Evolutionary conservation across 2,797 vertebrate genomes (phyloP).

Genomic region (Intellagama lesueurii): DNA sequence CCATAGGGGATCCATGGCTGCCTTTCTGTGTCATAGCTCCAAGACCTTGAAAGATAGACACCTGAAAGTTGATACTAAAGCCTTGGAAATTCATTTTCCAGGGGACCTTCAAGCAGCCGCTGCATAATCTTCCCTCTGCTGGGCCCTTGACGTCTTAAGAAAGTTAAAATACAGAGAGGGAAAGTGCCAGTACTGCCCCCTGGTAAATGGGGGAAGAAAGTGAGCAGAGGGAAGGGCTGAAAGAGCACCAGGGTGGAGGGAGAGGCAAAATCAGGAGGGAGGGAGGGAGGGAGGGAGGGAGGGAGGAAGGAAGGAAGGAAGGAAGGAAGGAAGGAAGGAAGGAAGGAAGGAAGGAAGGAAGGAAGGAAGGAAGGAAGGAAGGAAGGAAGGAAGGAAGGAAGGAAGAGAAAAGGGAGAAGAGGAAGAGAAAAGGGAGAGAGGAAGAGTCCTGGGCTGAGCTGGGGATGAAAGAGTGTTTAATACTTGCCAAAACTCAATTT

Average conservation of each 20-base stretch:
- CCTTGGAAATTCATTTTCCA: not conserved
- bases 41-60: not conserved
- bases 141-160: not conserved
- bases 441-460: not conserved
- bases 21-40: not conserved
- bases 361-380: not conserved
- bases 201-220: not conserved
- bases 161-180: not conserved
- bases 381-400: not conserved
- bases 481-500: too few species aligned
- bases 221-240: too few species aligned
- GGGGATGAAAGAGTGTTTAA: too few species aligned
- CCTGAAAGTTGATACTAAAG: not conserved
- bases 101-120: not conserved
- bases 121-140: not conserved
- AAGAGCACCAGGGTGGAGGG: too few species aligned
- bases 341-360: not conserved
- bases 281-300: not conserved
- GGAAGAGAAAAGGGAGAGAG: not conserved
- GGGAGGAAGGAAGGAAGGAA: not conserved
- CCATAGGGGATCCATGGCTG: too few species aligned
- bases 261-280: not conserved
- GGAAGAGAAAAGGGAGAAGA: not conserved
- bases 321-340: not conserved
- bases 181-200: too few species aligned